Evolutionary conservation across 2,888 invertebrate species (phyloP).

Genomic region (Netelia fuscicornis): DNA sequence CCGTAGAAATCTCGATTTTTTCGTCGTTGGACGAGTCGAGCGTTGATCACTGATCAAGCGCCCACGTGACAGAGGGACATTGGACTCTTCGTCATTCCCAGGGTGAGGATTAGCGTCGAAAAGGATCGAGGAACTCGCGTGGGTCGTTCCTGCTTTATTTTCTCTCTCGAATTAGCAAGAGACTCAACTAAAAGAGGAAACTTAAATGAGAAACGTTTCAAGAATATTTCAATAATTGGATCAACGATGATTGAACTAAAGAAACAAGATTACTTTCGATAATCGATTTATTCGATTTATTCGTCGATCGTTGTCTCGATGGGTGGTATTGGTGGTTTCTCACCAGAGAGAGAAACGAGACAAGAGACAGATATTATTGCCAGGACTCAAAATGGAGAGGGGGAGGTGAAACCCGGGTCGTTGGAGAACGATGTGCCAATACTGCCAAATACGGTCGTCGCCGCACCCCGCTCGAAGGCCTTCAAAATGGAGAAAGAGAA

Average conservation of each 20-base stretch:
- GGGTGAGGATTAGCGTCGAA: slow-evolving; percentile 54
- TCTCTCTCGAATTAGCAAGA: slow-evolving; percentile 19
- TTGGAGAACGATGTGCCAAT: slow-evolving; percentile 67
- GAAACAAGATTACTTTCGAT: neutral
- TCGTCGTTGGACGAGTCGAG: slow-evolving; percentile 17
- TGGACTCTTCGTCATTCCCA: slow-evolving; percentile 53
- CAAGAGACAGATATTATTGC: slow-evolving; percentile 33
- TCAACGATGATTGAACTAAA: neutral
- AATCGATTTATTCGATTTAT: neutral
- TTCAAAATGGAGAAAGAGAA: slow-evolving; percentile 68
- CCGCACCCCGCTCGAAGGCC: slow-evolving; percentile 60
- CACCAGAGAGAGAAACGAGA: slow-evolving; percentile 19
- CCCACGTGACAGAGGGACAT: slow-evolving; percentile 53
- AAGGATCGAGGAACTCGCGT: slow-evolving; percentile 65
- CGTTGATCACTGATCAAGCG: slow-evolving; percentile 58
- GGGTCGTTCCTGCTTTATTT: slow-evolving; percentile 48
- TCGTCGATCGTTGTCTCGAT: neutral
- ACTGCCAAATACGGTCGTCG: slow-evolving; percentile 68
- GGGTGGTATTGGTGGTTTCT: slow-evolving; percentile 18
- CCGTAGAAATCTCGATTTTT: slow-evolving; percentile 26
- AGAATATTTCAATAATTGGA: neutral
- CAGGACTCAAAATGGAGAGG: slow-evolving; percentile 25
- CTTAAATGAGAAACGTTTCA: neutral
- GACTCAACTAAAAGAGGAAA: neutral
- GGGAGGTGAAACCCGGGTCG: slow-evolving; percentile 44